Base-by-base conservation (phyloP, 2,888 invertebrate species). In the Epicampocera succincta region DNA sequence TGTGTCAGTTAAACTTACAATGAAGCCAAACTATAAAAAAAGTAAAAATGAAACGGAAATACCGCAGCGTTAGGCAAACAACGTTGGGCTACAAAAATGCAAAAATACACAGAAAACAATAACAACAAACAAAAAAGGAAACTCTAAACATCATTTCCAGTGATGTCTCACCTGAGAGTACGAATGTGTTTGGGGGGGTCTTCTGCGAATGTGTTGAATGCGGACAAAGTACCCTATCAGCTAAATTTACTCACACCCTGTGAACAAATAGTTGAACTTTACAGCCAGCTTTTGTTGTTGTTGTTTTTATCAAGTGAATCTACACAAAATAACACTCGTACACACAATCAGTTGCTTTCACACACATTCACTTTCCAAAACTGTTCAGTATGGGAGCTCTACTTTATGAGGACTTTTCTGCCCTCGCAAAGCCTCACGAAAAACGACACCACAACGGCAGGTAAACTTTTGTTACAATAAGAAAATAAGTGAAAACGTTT, bases 21-120 rank as follows among this genome's bases (percentile, higher is more conserved):
- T 61, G 71, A 76, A 80, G 60, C 75, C 75, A 79, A 81, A 76
- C 68, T 73, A 80, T 73, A 79, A 72, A 73, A 42, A 72, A 79
- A 75, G n/a, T n/a, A 79, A 71, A 69, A 46, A 50, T 76, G 81
- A 80, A 84, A 81, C 84, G 84, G 83, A 84, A 84, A 84, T 84
- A 80, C 84, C 82, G 82, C 83, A 84, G 82, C 81, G 83, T 77
- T 66, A 78, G 65, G 65, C 78, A 83, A 68, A 71, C 58, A 73
- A 66, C 21, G 40, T 52, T 38, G 25, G 46, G 25, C 66, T 38
- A 66, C 1, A 72, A 63, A 50, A 52, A 69, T 38, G 25, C 38
- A 17, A 19, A 54, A 48, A 56, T 11, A 25, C 21, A 19, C 29
- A 60, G 40, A 25, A 29, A 25, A 29, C 6, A 12, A n/a, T 58